These are phyloP conservation scores for Drosophila nr. medialis DNA, from an alignment of 2,888 invertebrate genomes.

Conservation along the genomic window DNA sequence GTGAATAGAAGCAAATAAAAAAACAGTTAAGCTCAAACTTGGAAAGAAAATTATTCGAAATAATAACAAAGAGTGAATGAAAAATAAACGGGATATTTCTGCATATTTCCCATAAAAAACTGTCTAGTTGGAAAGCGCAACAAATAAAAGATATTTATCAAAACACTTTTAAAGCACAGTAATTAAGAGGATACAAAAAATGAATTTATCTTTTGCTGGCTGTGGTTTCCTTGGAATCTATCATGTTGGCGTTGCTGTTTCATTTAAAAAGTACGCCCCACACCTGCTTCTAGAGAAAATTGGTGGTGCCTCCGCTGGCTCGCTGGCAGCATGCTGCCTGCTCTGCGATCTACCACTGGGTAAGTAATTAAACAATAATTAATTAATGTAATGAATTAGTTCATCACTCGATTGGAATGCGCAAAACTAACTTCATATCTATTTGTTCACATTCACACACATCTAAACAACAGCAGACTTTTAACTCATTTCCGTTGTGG, in stretches of 20 bases:
- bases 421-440: background rate
- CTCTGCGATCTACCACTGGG: slow-evolving; percentile 95
- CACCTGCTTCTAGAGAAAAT: slow-evolving; percentile 94
- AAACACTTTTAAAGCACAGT: background rate
- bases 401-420: background rate
- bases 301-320: slow-evolving; percentile 98
- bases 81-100: background rate
- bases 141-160: slow-evolving; percentile 1
- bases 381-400: background rate
- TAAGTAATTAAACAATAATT: slow-evolving; percentile 87
- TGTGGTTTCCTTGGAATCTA: slow-evolving; percentile 99
- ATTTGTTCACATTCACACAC: background rate
- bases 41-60: background rate
- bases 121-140: background rate
- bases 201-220: slow-evolving; percentile 99
- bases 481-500: slow-evolving; percentile 5
- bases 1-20: background rate
- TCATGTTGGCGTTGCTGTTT: slow-evolving; percentile 99
- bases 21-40: background rate
- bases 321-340: slow-evolving; percentile 94
- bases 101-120: background rate
- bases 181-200: slow-evolving; percentile 65
- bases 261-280: slow-evolving; percentile 98
- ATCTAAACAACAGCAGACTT: slow-evolving; percentile 1
- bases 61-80: background rate